A percentile compares a stretch with the other conserved stretches of the same genome.
phyloP scores from a whole-genome alignment of 2,797 vertebrate genomes.

The Octomys mimax region DNA sequence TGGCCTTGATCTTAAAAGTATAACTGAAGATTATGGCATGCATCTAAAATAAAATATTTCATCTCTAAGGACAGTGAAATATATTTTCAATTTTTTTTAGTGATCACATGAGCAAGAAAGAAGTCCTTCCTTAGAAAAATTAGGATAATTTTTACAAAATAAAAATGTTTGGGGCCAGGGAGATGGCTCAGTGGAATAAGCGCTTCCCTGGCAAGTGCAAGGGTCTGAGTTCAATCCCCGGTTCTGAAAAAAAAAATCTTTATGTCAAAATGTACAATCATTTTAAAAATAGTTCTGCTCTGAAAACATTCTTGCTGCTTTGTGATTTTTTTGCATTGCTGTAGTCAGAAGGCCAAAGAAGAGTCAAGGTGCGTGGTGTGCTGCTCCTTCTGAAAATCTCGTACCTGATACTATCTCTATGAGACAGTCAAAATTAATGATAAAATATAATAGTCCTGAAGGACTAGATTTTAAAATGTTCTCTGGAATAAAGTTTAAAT shows the following conservation, averaged over 20 bases:
- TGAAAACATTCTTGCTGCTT: background rate
- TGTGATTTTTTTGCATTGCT: conserved; percentile 12
- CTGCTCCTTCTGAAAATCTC: background rate
- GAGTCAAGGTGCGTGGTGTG: background rate
- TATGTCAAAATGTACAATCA: background rate
- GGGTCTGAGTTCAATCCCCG: too few species aligned
- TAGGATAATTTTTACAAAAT: background rate
- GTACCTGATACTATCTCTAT: conserved; percentile 1
- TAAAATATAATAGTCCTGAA: conserved; percentile 41
- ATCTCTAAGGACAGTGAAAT: background rate
- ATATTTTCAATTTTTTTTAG: conserved; percentile 18
- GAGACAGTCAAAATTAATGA: conserved; percentile 35
- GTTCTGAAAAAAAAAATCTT: background rate
- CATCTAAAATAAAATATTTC: conserved; percentile 41
- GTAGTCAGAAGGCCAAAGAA: background rate
- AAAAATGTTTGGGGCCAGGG: background rate
- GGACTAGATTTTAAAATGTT: background rate
- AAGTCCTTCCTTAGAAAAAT: conserved; percentile 34
- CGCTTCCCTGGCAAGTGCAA: too few species aligned
- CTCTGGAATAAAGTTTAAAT: conserved; percentile 54
- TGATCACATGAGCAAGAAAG: background rate
- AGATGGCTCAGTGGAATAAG: too few species aligned
- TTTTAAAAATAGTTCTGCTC: conserved; percentile 39
- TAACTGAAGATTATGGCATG: background rate
- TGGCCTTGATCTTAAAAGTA: background rate